These are phyloP conservation scores for Notolepis coatsorum DNA, from an alignment of 2,797 vertebrate species.

Conservation along the genomic window DNA sequence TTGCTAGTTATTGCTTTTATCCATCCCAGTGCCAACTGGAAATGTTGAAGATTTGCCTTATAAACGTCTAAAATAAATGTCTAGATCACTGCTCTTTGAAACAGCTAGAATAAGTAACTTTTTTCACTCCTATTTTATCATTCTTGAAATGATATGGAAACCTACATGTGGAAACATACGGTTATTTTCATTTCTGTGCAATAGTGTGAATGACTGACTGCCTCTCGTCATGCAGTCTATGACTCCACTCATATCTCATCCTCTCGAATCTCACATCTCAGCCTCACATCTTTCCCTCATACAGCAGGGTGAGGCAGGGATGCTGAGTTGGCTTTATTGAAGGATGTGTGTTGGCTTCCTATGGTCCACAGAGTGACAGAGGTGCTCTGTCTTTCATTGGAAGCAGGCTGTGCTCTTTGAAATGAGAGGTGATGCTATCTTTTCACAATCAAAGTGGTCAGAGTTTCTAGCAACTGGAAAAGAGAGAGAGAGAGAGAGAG, in stretches of 20 bases:
- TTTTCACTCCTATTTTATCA: not conserved
- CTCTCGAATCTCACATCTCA: slow-evolving; percentile 5
- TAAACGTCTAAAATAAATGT: slow-evolving; percentile 7
- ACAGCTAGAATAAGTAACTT: not conserved
- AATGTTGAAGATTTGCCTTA: slow-evolving; percentile 35
- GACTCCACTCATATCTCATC: not conserved
- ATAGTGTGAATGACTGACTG: slow-evolving; percentile 25
- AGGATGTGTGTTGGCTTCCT: slow-evolving; percentile 22
- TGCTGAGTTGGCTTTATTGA: slow-evolving; percentile 43
- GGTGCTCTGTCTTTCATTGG: slow-evolving; percentile 39
- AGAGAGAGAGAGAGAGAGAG: not conserved
- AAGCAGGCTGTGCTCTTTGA: slow-evolving; percentile 42
- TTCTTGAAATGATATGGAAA: slow-evolving; percentile 1
- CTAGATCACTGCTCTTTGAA: not conserved
- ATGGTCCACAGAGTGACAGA: slow-evolving; percentile 30
- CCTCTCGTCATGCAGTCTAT: not conserved
- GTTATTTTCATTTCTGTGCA: not conserved
- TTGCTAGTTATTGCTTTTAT: slow-evolving; percentile 35
- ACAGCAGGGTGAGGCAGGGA: slow-evolving; percentile 34
- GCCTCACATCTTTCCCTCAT: slow-evolving; percentile 40
- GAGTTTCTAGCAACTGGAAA: slow-evolving; percentile 54
- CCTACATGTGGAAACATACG: not conserved
- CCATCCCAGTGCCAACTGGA: slow-evolving; percentile 30
- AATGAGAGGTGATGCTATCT: slow-evolving; percentile 64
- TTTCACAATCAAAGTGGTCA: slow-evolving; percentile 45